Base-by-base conservation (phyloP, 2,797 vertebrate species). In the Vultur gryphus region DNA sequence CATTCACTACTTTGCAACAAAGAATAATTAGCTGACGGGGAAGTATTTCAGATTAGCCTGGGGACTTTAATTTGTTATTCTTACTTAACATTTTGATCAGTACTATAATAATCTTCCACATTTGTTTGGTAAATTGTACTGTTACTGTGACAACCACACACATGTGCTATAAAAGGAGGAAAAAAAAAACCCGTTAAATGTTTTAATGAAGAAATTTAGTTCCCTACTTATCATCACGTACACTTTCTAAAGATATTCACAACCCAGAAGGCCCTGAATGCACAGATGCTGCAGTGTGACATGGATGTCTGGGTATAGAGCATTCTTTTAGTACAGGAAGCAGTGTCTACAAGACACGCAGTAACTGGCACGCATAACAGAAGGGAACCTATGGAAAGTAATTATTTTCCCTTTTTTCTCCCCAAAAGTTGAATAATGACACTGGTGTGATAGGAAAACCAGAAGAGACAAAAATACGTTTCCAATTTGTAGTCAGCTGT, bases 391-490 rank as follows among this genome's bases (percentile, higher is more conserved):
- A 81, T 4, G 23, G 29, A 81, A 94, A 91, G 55, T 33, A 71
- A 66, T 69, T 65, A 33, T 89, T 87, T 92, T 92, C 59, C 65
- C 39, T 86, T 62, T 90, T 66, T 90, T 39, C 43, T 77, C 35
- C 58, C 52, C 48, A 26, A 24, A 84, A 84, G 67, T 49, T 90
- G 61, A 93, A 59, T 81, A 85, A 93, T 37, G 67, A 84, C 58
- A 79, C 37, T 89, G 25, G 64, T 83, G 95, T 95, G 86, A 96
- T 87, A 95, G 90, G 84, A 97, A 96, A 95, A 94, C n/a, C 89
- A 97, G 94, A 93, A 93, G 79, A 97, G 73, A 94, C n/a, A 66
- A 91, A 93, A 90, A 41, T 79, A 77, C 54, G 75, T 82, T 95
- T 97, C 84, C 76, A 76, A 62, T 91, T 71, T 86, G 73, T 54